Base-by-base conservation (phyloP, 2,797 vertebrate genomes). In the Anisognathus igniventris region DNA sequence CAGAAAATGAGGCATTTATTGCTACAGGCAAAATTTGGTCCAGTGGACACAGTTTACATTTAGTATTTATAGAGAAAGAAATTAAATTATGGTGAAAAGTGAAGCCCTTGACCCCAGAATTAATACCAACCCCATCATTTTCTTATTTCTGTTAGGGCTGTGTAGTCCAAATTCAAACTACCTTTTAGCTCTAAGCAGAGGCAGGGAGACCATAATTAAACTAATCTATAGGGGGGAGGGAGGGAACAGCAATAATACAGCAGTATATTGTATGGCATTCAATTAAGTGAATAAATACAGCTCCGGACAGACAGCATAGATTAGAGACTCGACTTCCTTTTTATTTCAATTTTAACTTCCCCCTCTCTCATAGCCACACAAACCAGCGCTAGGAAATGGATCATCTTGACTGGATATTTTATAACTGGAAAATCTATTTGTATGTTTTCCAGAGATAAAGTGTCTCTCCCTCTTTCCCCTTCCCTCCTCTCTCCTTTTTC, bases 1-100 rank as follows among this genome's bases (percentile, higher is more conserved):
- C 98, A 97, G 97, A 98, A 98, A 98, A 98, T 98, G 97, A 98
- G 98, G 98, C 98, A 97, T 98, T 98, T 97, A 97, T 98, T 93
- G 98, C 98, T 97, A 98, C 97, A 92, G 98, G 99, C 98, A 97
- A 98, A 98, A 98, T 98, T 97, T 98, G 98, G 98, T 98, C 98
- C 98, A 98, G 95, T 97, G 97, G 98, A 98, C 98, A 98, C 98
- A 98, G 98, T 99, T 99, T 99, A 98, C 98, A 98, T 98, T 98
- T 98, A 98, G 98, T 99, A 98, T 98, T 98, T 99, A 99, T 98
- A 98, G 97, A 97, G 97, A 97, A 97, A 98, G 98, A 98, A 97
- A 98, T 98, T 98, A 97, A 98, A 98, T 98, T 98, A 98, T 97
- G 97, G 97, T 96, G 97, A 97, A 97, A 98, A 98, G 97, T 96